Evolutionary conservation across 1,140 invertebrate genomes (phyloP).

Genomic region (Scaptomyza graminum): DNA sequence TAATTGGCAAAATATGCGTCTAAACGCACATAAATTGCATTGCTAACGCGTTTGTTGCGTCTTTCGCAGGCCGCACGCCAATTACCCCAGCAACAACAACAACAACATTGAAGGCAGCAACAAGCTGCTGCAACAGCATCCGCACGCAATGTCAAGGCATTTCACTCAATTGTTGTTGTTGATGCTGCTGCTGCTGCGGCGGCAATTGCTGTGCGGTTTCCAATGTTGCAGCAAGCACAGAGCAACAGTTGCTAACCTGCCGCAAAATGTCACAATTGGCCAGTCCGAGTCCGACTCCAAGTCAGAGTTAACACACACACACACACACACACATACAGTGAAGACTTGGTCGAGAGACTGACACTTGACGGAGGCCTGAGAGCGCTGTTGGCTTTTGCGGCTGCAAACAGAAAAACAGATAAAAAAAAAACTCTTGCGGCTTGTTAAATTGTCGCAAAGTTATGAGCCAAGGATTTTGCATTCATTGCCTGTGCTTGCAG

Average conservation of each 20-base stretch:
- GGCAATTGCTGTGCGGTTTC: conserved; percentile 69
- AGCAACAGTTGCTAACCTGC: conserved; percentile 44
- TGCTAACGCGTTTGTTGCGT: conserved; percentile 77
- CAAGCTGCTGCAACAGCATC: conserved; percentile 46
- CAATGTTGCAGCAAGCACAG: conserved; percentile 21
- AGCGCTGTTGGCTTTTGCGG: conserved; percentile 35
- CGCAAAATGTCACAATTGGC: conserved; percentile 57
- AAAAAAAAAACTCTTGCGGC: conserved; percentile 29
- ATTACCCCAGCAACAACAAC: conserved; percentile 42
- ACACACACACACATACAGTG: neutral
- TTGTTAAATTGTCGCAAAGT: conserved; percentile 75
- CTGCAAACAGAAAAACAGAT: conserved; percentile 10
- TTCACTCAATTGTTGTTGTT: conserved; percentile 72
- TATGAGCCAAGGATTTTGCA: conserved; percentile 54
- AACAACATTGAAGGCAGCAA: conserved; percentile 1
- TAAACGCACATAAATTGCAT: conserved; percentile 84
- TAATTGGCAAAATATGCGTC: conserved; percentile 84
- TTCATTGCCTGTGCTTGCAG: conserved; percentile 17
- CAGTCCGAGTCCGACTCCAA: conserved; percentile 29
- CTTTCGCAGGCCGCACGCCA: conserved; percentile 50
- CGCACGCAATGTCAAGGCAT: conserved; percentile 74
- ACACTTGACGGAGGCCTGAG: conserved; percentile 45
- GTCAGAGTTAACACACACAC: neutral
- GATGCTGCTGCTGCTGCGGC: conserved; percentile 51
- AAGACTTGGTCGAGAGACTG: conserved; percentile 32